A percentile compares a stretch with the other conserved stretches of the same genome.
These are phyloP conservation scores for Percopsis transmontana DNA, from an alignment of 2,113 vertebrate genomes.

Conservation along the genomic window DNA sequence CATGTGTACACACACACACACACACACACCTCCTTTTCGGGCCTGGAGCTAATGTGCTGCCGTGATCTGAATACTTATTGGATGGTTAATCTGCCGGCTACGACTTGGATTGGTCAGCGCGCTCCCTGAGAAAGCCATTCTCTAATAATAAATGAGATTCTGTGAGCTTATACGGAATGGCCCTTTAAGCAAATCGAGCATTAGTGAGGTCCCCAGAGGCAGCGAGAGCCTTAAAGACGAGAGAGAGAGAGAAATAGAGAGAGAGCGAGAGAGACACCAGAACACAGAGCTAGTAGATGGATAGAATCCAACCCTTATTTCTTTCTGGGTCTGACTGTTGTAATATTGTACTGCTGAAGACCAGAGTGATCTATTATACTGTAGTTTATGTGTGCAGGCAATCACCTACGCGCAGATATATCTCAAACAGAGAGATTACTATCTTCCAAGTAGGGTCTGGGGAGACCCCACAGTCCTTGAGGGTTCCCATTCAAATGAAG, in stretches of 20 bases:
- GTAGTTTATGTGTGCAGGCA: neutral
- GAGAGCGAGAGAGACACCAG: slow-evolving; percentile 16
- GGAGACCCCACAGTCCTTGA: slow-evolving; percentile 44
- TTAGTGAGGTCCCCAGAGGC: slow-evolving; percentile 48
- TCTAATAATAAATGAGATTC: slow-evolving; percentile 67
- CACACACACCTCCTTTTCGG: slow-evolving; percentile 29
- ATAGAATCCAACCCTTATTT: slow-evolving; percentile 33
- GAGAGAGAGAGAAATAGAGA: slow-evolving; percentile 22
- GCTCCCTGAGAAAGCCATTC: slow-evolving; percentile 45
- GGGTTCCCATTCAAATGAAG: slow-evolving; percentile 49
- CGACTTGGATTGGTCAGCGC: slow-evolving; percentile 54
- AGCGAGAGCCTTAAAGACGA: neutral
- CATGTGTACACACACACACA: slow-evolving; percentile 6
- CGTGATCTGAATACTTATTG: slow-evolving; percentile 53
- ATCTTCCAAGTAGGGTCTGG: slow-evolving; percentile 26
- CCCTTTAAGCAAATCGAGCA: slow-evolving; percentile 65
- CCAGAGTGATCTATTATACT: slow-evolving; percentile 31
- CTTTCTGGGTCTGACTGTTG: slow-evolving; percentile 12
- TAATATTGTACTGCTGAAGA: slow-evolving; percentile 33
- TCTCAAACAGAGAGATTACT: slow-evolving; percentile 31
- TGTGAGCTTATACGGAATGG: slow-evolving; percentile 64
- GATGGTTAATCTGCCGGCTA: slow-evolving; percentile 34
- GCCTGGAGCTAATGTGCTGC: slow-evolving; percentile 22
- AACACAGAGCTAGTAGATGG: neutral
- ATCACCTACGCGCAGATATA: slow-evolving; percentile 38